Conservation (phyloP, 1,140 invertebrate genomes). For the Chymomyza costata region DNA sequence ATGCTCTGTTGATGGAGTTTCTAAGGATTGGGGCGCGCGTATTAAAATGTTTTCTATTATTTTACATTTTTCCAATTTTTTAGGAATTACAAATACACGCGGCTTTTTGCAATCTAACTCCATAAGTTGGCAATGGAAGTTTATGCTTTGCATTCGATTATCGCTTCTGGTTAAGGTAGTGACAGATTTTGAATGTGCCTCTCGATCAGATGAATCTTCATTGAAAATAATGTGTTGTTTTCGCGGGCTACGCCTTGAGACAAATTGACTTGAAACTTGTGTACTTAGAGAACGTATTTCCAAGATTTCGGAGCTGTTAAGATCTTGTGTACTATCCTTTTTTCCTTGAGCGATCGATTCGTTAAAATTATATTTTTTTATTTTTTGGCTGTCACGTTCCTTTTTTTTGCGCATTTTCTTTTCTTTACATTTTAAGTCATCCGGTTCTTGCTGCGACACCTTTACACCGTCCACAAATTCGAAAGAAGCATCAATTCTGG, state of each 20-base stretch:
- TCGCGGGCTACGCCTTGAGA: no score
- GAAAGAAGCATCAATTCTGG: not conserved
- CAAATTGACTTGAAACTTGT: no score
- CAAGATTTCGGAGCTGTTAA: no score
- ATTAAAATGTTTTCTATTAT: constrained; percentile 46
- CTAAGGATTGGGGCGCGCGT: no score
- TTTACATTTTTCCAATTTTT: constrained; percentile 1
- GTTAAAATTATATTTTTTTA: not conserved
- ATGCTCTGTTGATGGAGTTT: not conserved
- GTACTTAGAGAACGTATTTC: no score
- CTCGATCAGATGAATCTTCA: no score
- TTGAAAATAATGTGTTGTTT: no score
- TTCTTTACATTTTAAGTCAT: not conserved
- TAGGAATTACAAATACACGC: constrained; percentile 29
- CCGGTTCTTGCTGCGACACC: not conserved
- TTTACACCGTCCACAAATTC: not conserved
- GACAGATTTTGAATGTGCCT: no score
- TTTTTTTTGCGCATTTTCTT: not conserved
- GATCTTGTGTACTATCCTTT: no score
- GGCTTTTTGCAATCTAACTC: constrained; percentile 11
- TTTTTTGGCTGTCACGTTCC: not conserved
- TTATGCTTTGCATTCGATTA: not conserved
- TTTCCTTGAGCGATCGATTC: no score
- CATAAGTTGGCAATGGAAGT: constrained; percentile 28
- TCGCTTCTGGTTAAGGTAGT: no score